These are phyloP conservation scores for Typhlomys cinereus DNA, from an alignment of 2,113 vertebrate species.

Conservation along the genomic window DNA sequence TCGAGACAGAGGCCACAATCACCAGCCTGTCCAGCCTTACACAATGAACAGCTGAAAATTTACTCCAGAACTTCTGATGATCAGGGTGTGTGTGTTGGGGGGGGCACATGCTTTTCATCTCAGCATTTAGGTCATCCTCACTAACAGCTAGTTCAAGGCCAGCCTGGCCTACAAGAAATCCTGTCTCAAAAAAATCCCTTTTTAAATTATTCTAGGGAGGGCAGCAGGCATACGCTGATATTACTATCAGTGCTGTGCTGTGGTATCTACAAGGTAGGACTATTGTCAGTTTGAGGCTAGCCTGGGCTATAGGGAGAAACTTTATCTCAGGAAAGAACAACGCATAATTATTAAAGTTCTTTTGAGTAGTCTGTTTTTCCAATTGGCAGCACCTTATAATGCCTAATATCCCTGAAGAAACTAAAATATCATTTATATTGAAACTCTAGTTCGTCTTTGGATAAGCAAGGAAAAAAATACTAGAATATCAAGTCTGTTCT, in stretches of 20 bases:
- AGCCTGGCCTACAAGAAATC: neutral
- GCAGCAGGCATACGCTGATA: neutral
- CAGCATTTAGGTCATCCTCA: neutral
- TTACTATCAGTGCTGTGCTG: neutral
- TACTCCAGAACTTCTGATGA: too few relatives aligned
- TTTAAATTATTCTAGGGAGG: neutral
- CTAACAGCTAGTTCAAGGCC: neutral
- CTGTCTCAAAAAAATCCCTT: neutral
- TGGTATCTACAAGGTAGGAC: too few relatives aligned
- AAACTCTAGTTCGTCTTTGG: constrained; percentile 67
- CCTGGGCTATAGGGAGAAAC: neutral
- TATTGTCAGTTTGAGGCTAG: neutral
- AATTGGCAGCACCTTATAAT: constrained; percentile 69
- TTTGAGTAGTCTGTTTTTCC: constrained; percentile 53
- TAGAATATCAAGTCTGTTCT: constrained; percentile 34
- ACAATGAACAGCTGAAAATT: too few relatives aligned
- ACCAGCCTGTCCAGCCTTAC: too few relatives aligned
- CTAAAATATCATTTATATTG: constrained; percentile 70
- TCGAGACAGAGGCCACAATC: too few relatives aligned
- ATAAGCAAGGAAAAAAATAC: constrained; percentile 66
- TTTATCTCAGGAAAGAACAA: neutral
- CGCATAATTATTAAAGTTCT: constrained; percentile 16
- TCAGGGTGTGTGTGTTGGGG: too few relatives aligned
- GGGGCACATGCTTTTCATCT: neutral
- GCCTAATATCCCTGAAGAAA: constrained; percentile 67